phyloP scores from a whole-genome alignment of 1,140 invertebrate genomes.

The Caenorhabditis briggsae region DNA sequence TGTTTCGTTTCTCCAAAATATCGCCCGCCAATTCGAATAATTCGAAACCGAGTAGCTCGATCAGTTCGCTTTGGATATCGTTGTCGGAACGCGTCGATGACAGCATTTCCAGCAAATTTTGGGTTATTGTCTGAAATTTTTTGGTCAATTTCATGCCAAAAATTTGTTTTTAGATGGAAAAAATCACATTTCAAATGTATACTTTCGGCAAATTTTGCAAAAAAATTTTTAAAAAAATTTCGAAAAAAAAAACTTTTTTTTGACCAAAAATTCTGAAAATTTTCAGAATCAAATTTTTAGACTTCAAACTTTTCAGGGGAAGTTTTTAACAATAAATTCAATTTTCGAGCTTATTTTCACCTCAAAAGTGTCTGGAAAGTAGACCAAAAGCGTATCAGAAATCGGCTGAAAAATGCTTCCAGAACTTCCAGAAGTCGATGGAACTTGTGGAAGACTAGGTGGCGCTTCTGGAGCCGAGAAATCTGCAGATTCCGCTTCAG shows the following conservation, averaged over 20 bases:
- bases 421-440: neutral
- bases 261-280: too few species aligned
- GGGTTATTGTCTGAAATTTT: constrained; percentile 28
- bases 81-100: neutral
- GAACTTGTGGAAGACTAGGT: neutral
- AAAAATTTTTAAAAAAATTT: too few species aligned
- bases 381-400: neutral
- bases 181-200: too few species aligned
- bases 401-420: constrained; percentile 14
- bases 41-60: constrained; percentile 28
- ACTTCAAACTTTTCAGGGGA: too few species aligned
- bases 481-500: constrained; percentile 1
- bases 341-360: neutral
- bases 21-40: constrained; percentile 22
- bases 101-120: constrained; percentile 20
- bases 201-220: too few species aligned
- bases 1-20: constrained; percentile 14
- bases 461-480: neutral
- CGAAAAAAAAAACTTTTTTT: too few species aligned
- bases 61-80: constrained; percentile 16
- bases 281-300: too few species aligned
- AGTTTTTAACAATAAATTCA: too few species aligned
- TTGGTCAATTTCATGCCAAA: too few species aligned
- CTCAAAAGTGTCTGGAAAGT: constrained; percentile 40
- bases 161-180: too few species aligned